Evolutionary conservation across 2,113 vertebrate genomes (phyloP).

Genomic region (western clawed frog (Xenopus tropicalis)): UCB_Xtro_10.0 CM004443.2:162413501-162414000

Average conservation of each 20-base stretch:
- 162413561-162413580: not conserved
- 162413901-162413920: too few relatives aligned
- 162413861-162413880: too few relatives aligned
- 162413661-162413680: conserved; percentile 27
- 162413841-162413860: too few relatives aligned
- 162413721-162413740: conserved; percentile 17
- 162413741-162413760: conserved; percentile 2
- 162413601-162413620: not conserved
- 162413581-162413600: not conserved
- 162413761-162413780: not conserved
- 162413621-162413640: not conserved
- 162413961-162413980: too few relatives aligned
- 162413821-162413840: too few relatives aligned
- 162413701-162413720: conserved; percentile 23
- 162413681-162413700: conserved; percentile 12
- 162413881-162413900: too few relatives aligned
- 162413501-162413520: not conserved
- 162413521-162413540: not conserved
- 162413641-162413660: not conserved
- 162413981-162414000: too few relatives aligned
- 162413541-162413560: not conserved
- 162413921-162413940: too few relatives aligned
- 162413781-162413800: not conserved
- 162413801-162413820: not conserved
- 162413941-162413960: too few relatives aligned